These are phyloP conservation scores for Coremacera marginata DNA, from an alignment of 2,888 invertebrate genomes.

Conservation along the genomic window DNA sequence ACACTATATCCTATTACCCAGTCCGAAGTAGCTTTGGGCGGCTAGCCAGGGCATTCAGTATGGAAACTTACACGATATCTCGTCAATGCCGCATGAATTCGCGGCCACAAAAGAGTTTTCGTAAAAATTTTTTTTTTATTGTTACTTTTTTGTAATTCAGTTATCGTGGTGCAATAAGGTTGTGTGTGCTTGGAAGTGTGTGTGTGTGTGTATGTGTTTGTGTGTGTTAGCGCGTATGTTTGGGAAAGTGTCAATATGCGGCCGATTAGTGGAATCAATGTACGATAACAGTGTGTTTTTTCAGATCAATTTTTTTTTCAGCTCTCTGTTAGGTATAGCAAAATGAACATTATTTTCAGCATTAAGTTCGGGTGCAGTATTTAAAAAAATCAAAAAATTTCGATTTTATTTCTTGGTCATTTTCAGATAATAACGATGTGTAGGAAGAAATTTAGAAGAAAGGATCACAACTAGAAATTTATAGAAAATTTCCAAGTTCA, in stretches of 20 bases:
- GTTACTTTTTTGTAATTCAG: no score
- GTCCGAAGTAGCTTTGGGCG: not conserved
- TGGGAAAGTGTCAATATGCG: slow-evolving; percentile 16
- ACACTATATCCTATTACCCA: not conserved
- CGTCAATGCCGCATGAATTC: slow-evolving; percentile 16
- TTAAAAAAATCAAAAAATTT: no score
- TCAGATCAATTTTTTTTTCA: no score
- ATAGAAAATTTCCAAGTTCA: no score
- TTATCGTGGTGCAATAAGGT: no score
- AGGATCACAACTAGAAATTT: no score
- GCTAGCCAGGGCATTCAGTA: not conserved
- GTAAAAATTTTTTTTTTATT: not conserved
- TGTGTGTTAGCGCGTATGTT: not conserved
- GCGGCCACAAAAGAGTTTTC: slow-evolving; percentile 13
- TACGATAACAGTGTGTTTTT: not conserved
- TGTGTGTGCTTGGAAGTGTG: not conserved
- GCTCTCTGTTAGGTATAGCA: not conserved
- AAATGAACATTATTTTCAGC: not conserved
- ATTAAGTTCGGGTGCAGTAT: not conserved
- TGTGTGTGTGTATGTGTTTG: not conserved
- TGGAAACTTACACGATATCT: not conserved
- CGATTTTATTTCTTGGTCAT: no score
- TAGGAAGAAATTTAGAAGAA: no score
- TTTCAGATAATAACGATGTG: no score
- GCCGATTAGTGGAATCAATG: slow-evolving; percentile 14